Evolutionary conservation across 2,888 invertebrate species (phyloP), one percentile per base, ranked within the genome.

Genomic region (Leptothorax acervorum): DNA sequence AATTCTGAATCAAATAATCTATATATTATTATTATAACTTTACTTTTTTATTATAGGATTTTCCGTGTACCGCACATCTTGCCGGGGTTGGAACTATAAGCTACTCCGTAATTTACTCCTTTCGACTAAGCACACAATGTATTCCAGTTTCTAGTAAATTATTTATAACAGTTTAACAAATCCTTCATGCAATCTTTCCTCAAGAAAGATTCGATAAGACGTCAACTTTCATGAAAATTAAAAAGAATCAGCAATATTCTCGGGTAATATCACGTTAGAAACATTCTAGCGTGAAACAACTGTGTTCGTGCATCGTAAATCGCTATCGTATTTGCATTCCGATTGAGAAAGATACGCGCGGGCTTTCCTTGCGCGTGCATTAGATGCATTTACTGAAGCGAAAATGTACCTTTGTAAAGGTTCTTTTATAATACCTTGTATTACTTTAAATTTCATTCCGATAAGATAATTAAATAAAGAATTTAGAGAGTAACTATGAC

Each of bases 291-390:
- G 62, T 62, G 62, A 31, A 74, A 62, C 45, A 55, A 62, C 45
- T 62, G 39, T 70, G 39, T 74, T 74, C 63, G 63, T 74, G 62
- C 63, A 31, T 74, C 62, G 63, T 74, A 74, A 74, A 60, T 74
- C 63, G 74, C 45, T 74, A 74, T 74, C 74, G 45, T 74, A 74
- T 74, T 74, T 74, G 45, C 74, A 74, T 74, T 62, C 42, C 63
- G 63, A 74, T 73, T 62, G 45, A 62, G 74, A 74, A 74, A 74
- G 74, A 62, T 74, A 62, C n/a, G 74, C n/a, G 74, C 45, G 9
- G 12, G 28, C 31, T 74, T 62, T 63, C 12, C 31, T 74, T 28
- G 74, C 15, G 55, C 57, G 15, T 57, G 60, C 45, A 74, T 31
- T 74, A 74, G 12, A 57, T 60, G 42, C 60, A 60, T 8, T 62